Conservation (phyloP, 2,113 vertebrate species). For the Entomyzon cyanotis region DNA sequence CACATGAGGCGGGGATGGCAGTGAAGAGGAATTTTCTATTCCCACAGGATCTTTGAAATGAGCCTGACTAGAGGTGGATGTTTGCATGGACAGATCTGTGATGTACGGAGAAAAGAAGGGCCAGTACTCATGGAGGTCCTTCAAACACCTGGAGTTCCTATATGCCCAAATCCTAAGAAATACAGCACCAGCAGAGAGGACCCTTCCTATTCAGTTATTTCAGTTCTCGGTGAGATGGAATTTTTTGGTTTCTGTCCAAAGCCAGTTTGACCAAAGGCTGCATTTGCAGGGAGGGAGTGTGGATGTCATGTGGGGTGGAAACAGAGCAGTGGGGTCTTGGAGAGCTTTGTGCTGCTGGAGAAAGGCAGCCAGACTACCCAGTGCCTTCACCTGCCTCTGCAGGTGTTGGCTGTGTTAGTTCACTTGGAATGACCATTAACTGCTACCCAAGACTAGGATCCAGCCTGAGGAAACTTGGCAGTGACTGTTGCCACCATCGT, state of each 20-base stretch:
- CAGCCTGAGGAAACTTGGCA: neutral
- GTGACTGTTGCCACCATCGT: fast-evolving
- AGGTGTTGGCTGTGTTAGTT: neutral
- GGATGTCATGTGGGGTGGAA: neutral
- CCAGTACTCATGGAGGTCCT: conserved; percentile 72
- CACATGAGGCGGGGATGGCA: neutral
- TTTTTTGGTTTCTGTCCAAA: neutral
- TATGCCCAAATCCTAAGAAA: neutral
- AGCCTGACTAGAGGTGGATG: conserved; percentile 68
- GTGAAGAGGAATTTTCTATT: conserved; percentile 62
- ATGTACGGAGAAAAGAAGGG: conserved; percentile 70
- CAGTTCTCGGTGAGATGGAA: neutral
- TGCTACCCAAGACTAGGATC: neutral
- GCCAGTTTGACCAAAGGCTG: neutral
- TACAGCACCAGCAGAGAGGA: neutral
- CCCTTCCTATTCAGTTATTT: neutral
- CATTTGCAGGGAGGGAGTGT: neutral
- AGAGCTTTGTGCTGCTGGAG: neutral
- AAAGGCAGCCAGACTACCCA: neutral
- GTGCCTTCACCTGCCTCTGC: neutral
- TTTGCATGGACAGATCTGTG: conserved; percentile 68
- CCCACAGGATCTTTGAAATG: conserved; percentile 75
- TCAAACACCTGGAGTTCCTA: conserved; percentile 6
- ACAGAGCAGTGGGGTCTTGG: neutral
- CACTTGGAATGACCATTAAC: neutral